Evolutionary conservation across 2,888 invertebrate genomes (phyloP).

Genomic region (Tyria jacobaeae): DNA sequence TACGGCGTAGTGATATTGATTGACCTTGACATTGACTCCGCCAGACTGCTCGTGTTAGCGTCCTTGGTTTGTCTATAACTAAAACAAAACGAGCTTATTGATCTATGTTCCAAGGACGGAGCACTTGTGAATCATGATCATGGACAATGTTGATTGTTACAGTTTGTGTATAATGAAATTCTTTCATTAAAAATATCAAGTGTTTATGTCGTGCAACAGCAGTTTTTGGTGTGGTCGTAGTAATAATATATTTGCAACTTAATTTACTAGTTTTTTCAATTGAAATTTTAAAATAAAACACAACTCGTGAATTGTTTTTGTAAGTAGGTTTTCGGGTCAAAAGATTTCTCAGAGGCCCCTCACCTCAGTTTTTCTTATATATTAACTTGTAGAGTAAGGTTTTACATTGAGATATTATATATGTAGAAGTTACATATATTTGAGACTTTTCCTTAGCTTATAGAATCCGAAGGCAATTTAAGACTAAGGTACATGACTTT

Average conservation of each 20-base stretch:
- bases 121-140: background rate
- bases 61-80: conserved; percentile 6
- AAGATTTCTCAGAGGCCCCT: background rate
- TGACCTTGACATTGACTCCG: conserved; percentile 10
- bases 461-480: no score
- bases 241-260: no score
- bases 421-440: no score
- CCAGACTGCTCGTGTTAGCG: background rate
- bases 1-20: conserved; percentile 13
- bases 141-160: background rate
- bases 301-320: background rate
- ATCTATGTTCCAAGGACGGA: background rate
- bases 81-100: background rate
- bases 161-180: background rate
- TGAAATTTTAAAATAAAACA: no score
- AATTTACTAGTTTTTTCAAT: no score
- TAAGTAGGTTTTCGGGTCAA: background rate
- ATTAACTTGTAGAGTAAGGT: no score
- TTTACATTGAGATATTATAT: no score
- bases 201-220: background rate
- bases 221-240: no score
- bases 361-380: background rate
- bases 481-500: background rate
- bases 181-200: background rate
- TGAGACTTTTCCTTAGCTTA: no score